Evolutionary conservation across 2,888 invertebrate genomes (phyloP), one percentile per base, ranked within the genome.

Genomic region (Sinotaia quadrata): DNA sequence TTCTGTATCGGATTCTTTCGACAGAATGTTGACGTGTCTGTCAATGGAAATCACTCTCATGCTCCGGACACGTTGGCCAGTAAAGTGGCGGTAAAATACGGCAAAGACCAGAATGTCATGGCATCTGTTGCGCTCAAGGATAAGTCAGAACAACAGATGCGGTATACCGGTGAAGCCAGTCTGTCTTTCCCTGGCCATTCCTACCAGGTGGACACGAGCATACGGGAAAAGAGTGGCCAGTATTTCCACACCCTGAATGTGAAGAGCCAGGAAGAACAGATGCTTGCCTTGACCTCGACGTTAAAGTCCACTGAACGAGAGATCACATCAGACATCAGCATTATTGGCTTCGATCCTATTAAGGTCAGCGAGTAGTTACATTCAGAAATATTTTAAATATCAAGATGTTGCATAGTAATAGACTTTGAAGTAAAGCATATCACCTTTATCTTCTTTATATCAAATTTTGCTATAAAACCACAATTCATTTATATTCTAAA

Each of bases 301-400:
- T 77, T 78, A 71, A 75, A 69, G 12, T 52, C 47, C 8, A 36
- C 69, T 31, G 59, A 71, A 24, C 67, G 75, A 37, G 71, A 73
- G 21, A 36, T 81, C 12, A 70, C 74, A 4, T 75, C 80, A 8
- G 68, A 75, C 31, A 62, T 84, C n/a, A 57, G 74, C 12, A 8
- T 82, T 0, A 57, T 63, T 33, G 67, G 69, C 24, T 68, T 69
- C 54, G 61, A 75, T 27, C 78, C 75, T 36, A n/a, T 73, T 36
- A 44, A 47, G 52, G 44, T 70, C 18, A 41, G 41, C 0, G n/a
- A n/a, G n/a, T n/a, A n/a, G n/a, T n/a, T n/a, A n/a, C n/a, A n/a
- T n/a, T n/a, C n/a, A n/a, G n/a, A n/a, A n/a, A n/a, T n/a, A n/a
- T n/a, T n/a, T n/a, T n/a, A n/a, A n/a, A n/a, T n/a, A n/a, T n/a